Percentiles rank a stretch among this genome's conserved stretches.
phyloP scores from a whole-genome alignment of 2,888 invertebrate species.

The Cistogaster globosa region DNA sequence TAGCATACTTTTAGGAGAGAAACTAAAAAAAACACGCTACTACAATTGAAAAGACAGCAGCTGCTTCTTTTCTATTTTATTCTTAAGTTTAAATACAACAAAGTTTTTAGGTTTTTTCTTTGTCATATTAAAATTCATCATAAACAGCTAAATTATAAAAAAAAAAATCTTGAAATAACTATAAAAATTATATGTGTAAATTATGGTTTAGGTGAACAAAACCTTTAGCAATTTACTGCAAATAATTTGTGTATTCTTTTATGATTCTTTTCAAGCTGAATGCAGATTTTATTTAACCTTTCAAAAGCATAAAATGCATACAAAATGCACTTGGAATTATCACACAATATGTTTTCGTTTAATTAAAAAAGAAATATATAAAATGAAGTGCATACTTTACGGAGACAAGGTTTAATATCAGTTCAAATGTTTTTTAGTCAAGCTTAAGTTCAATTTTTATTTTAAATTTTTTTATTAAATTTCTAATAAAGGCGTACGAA shows the following conservation, averaged over 20 bases:
- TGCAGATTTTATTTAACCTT: slow-evolving; percentile 3
- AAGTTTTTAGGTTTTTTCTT: background rate
- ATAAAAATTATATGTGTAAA: slow-evolving; percentile 32
- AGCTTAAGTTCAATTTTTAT: no score
- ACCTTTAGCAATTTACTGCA: slow-evolving; percentile 67
- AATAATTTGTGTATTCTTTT: slow-evolving; percentile 49
- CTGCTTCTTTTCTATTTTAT: slow-evolving; percentile 4
- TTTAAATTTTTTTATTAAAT: no score
- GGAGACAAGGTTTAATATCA: slow-evolving; percentile 4
- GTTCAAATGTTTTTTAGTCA: no score
- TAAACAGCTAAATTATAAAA: slow-evolving; percentile 26
- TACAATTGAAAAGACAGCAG: slow-evolving; percentile 24
- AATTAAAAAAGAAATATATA: slow-evolving; percentile 9
- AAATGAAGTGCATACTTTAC: slow-evolving; percentile 38
- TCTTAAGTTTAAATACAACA: background rate
- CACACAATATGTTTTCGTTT: slow-evolving; percentile 33
- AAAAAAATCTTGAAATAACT: slow-evolving; percentile 6
- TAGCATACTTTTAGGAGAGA: slow-evolving; percentile 1
- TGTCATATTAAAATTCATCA: slow-evolving; percentile 29
- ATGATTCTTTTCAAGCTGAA: background rate
- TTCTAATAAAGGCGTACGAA: no score
- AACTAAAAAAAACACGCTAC: background rate
- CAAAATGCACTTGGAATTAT: slow-evolving; percentile 40
- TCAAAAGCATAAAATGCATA: background rate
- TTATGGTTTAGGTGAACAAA: slow-evolving; percentile 39